Percentiles rank a stretch among this genome's conserved stretches.
Evolutionary conservation across 2,797 vertebrate species (phyloP).

Genomic region (Oreochromis mossambicus): DNA sequence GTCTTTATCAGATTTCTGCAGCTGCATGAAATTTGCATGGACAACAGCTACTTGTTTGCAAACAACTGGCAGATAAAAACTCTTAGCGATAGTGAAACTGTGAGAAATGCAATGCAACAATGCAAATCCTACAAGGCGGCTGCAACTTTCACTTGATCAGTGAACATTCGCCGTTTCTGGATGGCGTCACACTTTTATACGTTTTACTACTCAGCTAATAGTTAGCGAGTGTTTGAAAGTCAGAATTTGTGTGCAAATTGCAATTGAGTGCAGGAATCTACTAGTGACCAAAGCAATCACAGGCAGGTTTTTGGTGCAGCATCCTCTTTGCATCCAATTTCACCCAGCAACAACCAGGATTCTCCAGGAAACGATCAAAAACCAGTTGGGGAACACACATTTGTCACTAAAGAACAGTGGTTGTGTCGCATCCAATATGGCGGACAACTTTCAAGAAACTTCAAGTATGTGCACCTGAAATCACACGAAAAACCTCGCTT

Average conservation of each 20-base stretch:
- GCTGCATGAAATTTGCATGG: background rate
- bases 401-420: background rate
- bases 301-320: background rate
- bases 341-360: background rate
- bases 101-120: background rate
- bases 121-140: background rate
- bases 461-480: background rate
- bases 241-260: background rate
- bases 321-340: background rate
- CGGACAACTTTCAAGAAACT: background rate
- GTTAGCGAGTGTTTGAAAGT: background rate
- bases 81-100: background rate
- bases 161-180: background rate
- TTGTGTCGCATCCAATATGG: background rate
- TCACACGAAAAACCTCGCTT: accelerated
- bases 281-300: background rate
- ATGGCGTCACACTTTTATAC: background rate
- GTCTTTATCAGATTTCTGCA: background rate
- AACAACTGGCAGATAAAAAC: background rate
- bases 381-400: background rate
- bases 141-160: background rate
- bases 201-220: background rate
- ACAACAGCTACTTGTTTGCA: background rate
- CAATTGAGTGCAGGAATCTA: background rate
- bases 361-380: background rate